Conservation (phyloP, 1,140 invertebrate genomes). For the Ostrea edulis region DNA sequence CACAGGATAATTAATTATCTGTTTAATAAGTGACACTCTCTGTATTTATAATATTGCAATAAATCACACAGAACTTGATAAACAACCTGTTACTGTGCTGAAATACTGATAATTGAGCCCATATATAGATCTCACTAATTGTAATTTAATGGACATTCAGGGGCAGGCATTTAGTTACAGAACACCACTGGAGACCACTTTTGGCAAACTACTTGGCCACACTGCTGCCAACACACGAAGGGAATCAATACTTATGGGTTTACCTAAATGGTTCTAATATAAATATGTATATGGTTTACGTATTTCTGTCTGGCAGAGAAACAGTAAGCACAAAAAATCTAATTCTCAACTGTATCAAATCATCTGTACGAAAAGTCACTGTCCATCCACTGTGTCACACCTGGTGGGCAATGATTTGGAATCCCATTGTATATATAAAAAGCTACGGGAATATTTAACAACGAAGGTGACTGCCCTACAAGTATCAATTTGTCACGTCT, state of each 20-base stretch:
- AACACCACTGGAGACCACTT: neutral
- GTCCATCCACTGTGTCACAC: neutral
- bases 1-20: constrained; percentile 23
- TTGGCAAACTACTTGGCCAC: too few relatives aligned
- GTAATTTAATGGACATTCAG: constrained; percentile 11
- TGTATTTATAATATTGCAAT: neutral
- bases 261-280: too few relatives aligned
- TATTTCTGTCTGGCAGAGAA: too few relatives aligned
- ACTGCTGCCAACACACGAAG: too few relatives aligned
- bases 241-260: too few relatives aligned
- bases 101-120: neutral
- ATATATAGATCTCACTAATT: neutral
- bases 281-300: too few relatives aligned
- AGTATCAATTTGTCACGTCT: constrained; percentile 21
- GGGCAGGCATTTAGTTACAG: neutral
- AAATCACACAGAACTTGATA: constrained; percentile 15
- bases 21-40: constrained; percentile 20
- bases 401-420: neutral
- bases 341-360: neutral
- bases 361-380: neutral
- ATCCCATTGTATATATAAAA: neutral
- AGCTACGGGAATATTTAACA: neutral
- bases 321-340: neutral
- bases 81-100: neutral
- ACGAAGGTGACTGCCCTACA: neutral